Evolutionary conservation across 1,140 invertebrate species (phyloP).

Genomic region (Megalonaias nervosa): DNA sequence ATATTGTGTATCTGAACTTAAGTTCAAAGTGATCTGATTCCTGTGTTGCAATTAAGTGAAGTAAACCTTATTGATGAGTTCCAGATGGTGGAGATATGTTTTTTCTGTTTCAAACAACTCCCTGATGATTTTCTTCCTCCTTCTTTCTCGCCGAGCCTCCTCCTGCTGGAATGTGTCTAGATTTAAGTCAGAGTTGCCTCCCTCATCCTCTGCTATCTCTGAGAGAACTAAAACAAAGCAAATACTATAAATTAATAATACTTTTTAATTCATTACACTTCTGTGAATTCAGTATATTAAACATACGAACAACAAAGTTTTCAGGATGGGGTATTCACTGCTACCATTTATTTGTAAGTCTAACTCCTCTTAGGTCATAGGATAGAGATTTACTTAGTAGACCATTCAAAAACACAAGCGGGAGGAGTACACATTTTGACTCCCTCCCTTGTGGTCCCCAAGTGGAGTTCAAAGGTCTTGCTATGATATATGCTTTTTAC

Average conservation of each 20-base stretch:
- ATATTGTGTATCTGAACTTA: background rate
- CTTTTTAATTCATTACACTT: too few species aligned
- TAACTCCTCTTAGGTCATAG: too few species aligned
- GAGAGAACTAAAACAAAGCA: conserved; percentile 40
- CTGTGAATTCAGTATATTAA: too few species aligned
- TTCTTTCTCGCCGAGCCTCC: conserved; percentile 49
- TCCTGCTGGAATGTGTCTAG: conserved; percentile 13
- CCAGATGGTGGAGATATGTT: conserved; percentile 80
- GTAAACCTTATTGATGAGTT: conserved; percentile 78
- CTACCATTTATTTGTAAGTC: too few species aligned
- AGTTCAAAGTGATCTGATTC: background rate
- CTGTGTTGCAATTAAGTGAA: background rate
- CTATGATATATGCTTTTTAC: too few species aligned
- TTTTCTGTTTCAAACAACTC: conserved; percentile 83
- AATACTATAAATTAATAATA: background rate
- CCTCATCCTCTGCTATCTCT: conserved; percentile 44
- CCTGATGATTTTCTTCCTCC: conserved; percentile 64
- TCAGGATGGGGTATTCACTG: too few species aligned
- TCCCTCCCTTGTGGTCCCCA: too few species aligned
- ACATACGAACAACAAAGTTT: too few species aligned
- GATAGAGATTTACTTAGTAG: too few species aligned
- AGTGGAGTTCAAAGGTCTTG: too few species aligned
- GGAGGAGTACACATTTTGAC: too few species aligned
- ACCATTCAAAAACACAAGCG: too few species aligned
- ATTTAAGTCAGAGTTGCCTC: conserved; percentile 2